A percentile compares a stretch with the other conserved stretches of the same genome.
Evolutionary conservation across 2,797 vertebrate genomes (phyloP).

Genomic region (Microctenopoma stevenorrisi): DNA sequence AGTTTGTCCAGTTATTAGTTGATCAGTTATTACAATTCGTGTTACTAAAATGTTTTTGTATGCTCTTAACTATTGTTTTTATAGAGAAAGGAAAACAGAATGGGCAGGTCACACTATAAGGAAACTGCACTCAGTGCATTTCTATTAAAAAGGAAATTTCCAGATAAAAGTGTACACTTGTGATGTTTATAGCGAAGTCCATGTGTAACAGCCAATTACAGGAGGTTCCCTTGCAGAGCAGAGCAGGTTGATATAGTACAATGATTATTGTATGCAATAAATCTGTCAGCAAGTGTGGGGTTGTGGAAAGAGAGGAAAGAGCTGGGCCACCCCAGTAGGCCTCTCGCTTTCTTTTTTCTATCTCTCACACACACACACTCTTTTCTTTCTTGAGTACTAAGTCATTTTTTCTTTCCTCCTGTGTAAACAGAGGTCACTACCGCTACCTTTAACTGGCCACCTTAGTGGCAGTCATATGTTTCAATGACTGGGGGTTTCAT

Average conservation of each 20-base stretch:
- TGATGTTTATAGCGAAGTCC: conserved; percentile 53
- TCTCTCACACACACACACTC: conserved; percentile 2
- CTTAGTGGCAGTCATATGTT: conserved; percentile 26
- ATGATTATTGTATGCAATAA: conserved; percentile 75
- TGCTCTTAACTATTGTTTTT: no score
- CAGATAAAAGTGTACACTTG: conserved; percentile 20
- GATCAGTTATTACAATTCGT: no score
- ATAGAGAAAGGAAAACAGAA: no score
- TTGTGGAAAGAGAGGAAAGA: conserved; percentile 42
- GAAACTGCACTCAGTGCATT: no score
- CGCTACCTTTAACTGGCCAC: conserved; percentile 4
- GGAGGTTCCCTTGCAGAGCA: conserved; percentile 51
- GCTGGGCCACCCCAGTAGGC: conserved; percentile 38
- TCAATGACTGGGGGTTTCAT: conserved; percentile 20
- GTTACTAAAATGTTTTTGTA: no score
- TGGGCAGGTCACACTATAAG: no score
- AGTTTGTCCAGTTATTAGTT: no score
- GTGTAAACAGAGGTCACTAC: conserved; percentile 24
- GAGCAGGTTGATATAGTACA: conserved; percentile 60
- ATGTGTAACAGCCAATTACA: conserved; percentile 72
- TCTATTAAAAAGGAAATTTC: conserved; percentile 25
- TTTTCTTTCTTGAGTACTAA: conserved; percentile 22
- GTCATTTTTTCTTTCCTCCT: conserved; percentile 23
- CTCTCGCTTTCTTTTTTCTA: conserved; percentile 9
- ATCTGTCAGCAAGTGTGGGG: conserved; percentile 70